phyloP scores from a whole-genome alignment of 2,113 vertebrate genomes.

The Cricetomys ansorgei region DNA sequence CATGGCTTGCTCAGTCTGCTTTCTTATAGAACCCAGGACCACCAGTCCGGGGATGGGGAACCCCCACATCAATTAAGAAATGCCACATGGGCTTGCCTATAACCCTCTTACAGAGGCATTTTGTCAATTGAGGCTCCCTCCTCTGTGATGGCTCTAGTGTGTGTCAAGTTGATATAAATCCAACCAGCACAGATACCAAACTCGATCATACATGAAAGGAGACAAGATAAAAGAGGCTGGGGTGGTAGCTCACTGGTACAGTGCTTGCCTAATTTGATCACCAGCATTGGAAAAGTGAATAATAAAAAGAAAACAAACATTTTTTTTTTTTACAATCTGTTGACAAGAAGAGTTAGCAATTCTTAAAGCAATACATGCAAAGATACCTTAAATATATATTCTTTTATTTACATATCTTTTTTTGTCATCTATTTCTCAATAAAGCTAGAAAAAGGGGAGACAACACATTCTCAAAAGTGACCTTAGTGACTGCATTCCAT shows the following conservation, averaged over 20 bases:
- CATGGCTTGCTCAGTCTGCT: neutral
- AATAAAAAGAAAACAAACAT: neutral
- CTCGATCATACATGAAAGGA: conserved; percentile 54
- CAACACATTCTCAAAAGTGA: neutral
- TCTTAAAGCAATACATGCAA: neutral
- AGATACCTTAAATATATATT: neutral
- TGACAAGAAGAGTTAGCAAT: conserved; percentile 45
- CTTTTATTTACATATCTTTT: neutral
- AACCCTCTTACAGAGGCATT: neutral
- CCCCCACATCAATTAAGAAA: neutral
- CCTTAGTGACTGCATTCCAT: neutral
- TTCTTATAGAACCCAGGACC: neutral
- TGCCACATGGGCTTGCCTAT: neutral
- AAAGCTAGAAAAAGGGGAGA: neutral
- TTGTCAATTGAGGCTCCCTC: neutral
- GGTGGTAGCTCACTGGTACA: neutral
- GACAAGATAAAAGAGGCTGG: neutral
- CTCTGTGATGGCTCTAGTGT: neutral
- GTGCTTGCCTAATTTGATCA: neutral
- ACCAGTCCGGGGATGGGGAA: neutral
- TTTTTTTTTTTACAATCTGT: conserved; percentile 77
- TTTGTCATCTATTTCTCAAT: neutral
- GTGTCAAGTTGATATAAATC: neutral
- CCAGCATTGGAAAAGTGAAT: neutral
- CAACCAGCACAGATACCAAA: neutral